phyloP scores from a whole-genome alignment of 1,140 invertebrate genomes.

The Diorhabda sublineata region DNA sequence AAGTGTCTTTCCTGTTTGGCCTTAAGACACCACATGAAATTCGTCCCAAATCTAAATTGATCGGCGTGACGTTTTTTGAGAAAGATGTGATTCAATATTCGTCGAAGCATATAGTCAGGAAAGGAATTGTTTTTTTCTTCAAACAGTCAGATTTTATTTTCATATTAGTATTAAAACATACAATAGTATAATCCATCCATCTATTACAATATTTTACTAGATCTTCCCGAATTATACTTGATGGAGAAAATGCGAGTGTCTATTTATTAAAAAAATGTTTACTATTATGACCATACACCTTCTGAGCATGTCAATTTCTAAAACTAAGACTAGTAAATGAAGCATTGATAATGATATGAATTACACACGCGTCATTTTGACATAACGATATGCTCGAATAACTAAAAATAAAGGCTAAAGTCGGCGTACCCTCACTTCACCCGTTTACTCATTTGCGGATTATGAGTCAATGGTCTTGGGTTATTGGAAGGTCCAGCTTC shows the following conservation, averaged over 20 bases:
- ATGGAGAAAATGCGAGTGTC: not conserved
- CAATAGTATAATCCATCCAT: not conserved
- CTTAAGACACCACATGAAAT: too few species aligned
- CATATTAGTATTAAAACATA: not conserved
- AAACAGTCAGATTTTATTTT: not conserved
- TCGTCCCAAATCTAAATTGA: too few species aligned
- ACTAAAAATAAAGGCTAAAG: slow-evolving; percentile 15
- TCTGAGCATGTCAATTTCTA: slow-evolving; percentile 8
- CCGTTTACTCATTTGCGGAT: slow-evolving; percentile 12
- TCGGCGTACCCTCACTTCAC: slow-evolving; percentile 12
- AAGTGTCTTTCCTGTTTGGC: too few species aligned
- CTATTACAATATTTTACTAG: not conserved
- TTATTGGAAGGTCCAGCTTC: slow-evolving; percentile 34
- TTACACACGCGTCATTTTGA: not conserved
- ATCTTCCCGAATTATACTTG: not conserved
- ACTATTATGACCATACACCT: too few species aligned
- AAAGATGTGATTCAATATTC: too few species aligned
- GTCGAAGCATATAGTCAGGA: too few species aligned
- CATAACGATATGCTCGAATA: slow-evolving; percentile 6
- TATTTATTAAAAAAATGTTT: not conserved
- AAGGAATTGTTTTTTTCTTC: too few species aligned
- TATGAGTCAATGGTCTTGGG: not conserved
- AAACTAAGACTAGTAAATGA: slow-evolving; percentile 20
- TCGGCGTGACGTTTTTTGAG: too few species aligned
- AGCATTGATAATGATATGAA: slow-evolving; percentile 8